Evolutionary conservation across 1,140 invertebrate genomes (phyloP).

Genomic region (Mycetomoellerius zeteki): DNA sequence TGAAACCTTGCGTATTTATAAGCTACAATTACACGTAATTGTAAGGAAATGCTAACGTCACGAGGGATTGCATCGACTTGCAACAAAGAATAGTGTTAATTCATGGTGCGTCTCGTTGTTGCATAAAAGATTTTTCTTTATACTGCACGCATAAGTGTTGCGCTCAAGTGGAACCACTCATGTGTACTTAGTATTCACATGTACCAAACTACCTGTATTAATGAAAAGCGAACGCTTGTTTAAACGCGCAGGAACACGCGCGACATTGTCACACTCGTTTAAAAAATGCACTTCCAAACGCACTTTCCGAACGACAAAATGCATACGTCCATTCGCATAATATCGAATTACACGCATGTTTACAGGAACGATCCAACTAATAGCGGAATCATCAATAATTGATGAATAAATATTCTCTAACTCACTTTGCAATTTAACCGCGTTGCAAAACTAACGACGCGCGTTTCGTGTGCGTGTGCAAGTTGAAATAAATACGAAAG

Average conservation of each 20-base stretch:
- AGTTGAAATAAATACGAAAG: conserved; percentile 23
- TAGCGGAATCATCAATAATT: conserved; percentile 13
- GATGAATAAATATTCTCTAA: conserved; percentile 1
- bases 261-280: not conserved
- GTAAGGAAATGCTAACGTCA: conserved; percentile 9
- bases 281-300: conserved; percentile 31
- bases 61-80: conserved; percentile 32
- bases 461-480: not conserved
- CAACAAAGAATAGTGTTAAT: conserved; percentile 15
- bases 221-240: conserved; percentile 35
- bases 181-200: conserved; percentile 26
- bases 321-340: conserved; percentile 8
- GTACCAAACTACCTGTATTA: conserved; percentile 12
- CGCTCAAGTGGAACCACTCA: conserved; percentile 14
- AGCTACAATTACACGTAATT: conserved; percentile 1
- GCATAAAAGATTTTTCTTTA: conserved; percentile 33
- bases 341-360: conserved; percentile 50
- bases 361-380: conserved; percentile 6
- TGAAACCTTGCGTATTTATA: not conserved
- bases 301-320: not conserved
- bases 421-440: not conserved
- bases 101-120: not conserved
- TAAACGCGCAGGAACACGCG: not conserved
- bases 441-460: not conserved
- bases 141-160: not conserved